These are phyloP conservation scores for Lethrus apterus DNA, from an alignment of 1,140 invertebrate species.

Conservation along the genomic window DNA sequence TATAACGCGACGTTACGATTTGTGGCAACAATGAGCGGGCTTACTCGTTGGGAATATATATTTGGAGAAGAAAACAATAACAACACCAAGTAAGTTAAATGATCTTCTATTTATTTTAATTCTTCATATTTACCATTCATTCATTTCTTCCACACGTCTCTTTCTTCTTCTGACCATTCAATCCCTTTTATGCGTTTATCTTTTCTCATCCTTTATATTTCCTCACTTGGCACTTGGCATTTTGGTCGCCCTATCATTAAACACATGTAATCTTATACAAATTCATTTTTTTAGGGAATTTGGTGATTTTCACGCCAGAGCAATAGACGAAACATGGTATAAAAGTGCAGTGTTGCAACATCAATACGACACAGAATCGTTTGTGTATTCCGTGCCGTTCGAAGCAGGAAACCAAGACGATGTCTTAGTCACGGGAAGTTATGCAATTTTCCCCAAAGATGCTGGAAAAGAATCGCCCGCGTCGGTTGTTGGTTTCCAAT, in stretches of 20 bases:
- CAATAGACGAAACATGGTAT: conserved; percentile 90
- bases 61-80: conserved; percentile 43
- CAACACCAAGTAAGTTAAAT: too few species aligned
- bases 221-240: too few species aligned
- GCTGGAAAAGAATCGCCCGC: conserved; percentile 71
- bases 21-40: conserved; percentile 79
- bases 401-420: conserved; percentile 50
- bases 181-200: too few species aligned
- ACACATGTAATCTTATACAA: too few species aligned
- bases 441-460: conserved; percentile 77
- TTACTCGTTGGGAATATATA: conserved; percentile 77
- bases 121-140: too few species aligned
- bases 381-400: conserved; percentile 74
- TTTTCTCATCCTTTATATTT: too few species aligned
- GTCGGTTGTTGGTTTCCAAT: conserved; percentile 81
- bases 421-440: conserved; percentile 67
- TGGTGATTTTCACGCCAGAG: conserved; percentile 65
- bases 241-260: too few species aligned
- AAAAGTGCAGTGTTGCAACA: conserved; percentile 83
- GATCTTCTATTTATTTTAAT: too few species aligned
- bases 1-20: conserved; percentile 69
- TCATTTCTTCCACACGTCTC: too few species aligned
- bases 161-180: too few species aligned
- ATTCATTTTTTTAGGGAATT: conserved; percentile 54
- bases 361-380: conserved; percentile 61